Evolutionary conservation across 23 tunicate species (phyloP).

Genomic region (Trididemnum nubilum): DNA sequence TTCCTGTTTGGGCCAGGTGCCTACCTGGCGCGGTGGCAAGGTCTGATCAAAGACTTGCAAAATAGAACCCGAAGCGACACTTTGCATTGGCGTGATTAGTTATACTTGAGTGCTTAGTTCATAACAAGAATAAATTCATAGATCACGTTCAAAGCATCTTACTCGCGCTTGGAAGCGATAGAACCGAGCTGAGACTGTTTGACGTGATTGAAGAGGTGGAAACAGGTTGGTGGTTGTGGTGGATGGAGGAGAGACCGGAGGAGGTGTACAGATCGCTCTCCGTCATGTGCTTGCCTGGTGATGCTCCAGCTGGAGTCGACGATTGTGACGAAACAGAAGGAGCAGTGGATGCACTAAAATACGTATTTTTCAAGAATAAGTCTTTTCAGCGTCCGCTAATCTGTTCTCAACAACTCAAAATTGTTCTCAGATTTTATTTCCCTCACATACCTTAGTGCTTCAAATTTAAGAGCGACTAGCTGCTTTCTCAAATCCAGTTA

Average conservation of each 20-base stretch:
- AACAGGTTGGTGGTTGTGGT: slow-evolving; percentile 33
- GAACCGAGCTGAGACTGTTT: slow-evolving; percentile 19
- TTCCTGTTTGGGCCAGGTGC: no score
- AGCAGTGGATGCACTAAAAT: slow-evolving; percentile 15
- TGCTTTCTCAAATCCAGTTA: no score
- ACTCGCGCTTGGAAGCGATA: slow-evolving; percentile 32
- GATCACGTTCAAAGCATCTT: no score
- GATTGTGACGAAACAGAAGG: slow-evolving; percentile 25
- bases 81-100: no score
- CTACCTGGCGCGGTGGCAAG: no score
- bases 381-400: background rate
- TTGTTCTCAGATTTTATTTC: background rate
- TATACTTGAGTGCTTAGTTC: no score
- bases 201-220: slow-evolving; percentile 23
- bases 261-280: slow-evolving; percentile 53
- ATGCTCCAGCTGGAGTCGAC: slow-evolving; percentile 32
- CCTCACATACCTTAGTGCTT: no score
- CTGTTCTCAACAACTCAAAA: background rate
- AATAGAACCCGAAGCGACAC: no score
- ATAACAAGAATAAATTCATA: no score
- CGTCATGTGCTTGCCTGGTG: slow-evolving; percentile 53
- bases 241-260: slow-evolving; percentile 34
- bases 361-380: background rate
- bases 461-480: no score
- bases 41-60: no score